Conservation (phyloP, 1,140 invertebrate species). For the Berghia stephanieae region DNA sequence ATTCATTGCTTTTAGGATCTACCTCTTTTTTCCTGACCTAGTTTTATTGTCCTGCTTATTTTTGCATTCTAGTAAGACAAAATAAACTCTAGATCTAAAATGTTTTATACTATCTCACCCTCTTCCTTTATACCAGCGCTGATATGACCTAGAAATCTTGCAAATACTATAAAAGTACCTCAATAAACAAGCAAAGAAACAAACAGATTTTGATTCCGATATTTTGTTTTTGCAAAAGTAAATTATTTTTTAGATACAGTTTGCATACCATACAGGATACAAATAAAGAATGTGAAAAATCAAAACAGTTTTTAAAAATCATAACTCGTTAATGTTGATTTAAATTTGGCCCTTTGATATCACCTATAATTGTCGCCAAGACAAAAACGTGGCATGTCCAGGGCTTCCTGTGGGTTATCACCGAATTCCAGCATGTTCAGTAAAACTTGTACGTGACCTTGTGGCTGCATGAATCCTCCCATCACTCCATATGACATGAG, state of each 20-base stretch:
- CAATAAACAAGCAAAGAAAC: too few relatives aligned
- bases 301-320: neutral
- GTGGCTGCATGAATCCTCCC: conserved; percentile 68
- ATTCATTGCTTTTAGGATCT: too few relatives aligned
- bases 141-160: too few relatives aligned
- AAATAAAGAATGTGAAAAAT: neutral
- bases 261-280: neutral
- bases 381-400: conserved; percentile 64
- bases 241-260: neutral
- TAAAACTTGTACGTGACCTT: conserved; percentile 66
- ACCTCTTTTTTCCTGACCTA: too few relatives aligned
- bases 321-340: neutral
- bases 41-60: too few relatives aligned
- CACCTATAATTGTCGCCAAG: conserved; percentile 49
- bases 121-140: too few relatives aligned
- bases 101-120: too few relatives aligned
- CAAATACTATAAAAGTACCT: too few relatives aligned
- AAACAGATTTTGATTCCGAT: too few relatives aligned
- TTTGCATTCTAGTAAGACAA: too few relatives aligned
- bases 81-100: too few relatives aligned
- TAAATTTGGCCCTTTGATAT: neutral
- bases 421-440: conserved; percentile 68
- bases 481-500: conserved; percentile 62
- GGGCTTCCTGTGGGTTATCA: conserved; percentile 66
- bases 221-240: neutral